These are phyloP conservation scores for Encarsia formosa DNA, from an alignment of 2,888 invertebrate genomes.

Conservation along the genomic window DNA sequence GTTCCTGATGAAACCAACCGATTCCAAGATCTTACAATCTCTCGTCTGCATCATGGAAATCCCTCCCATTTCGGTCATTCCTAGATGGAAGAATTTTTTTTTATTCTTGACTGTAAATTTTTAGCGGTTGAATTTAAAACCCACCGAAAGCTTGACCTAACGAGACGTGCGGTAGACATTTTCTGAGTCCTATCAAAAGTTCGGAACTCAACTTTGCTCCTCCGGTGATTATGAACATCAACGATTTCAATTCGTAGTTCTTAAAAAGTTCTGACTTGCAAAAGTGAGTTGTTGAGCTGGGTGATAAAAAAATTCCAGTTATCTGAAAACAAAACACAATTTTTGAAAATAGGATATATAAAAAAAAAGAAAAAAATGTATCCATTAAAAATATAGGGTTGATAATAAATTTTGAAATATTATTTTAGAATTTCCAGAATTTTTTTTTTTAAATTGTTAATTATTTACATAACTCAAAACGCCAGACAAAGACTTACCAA, in stretches of 20 bases:
- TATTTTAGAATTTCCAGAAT: too few species aligned
- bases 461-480: too few species aligned
- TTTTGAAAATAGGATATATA: too few species aligned
- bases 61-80: slow-evolving; percentile 39
- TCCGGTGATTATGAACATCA: slow-evolving; percentile 31
- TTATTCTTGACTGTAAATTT: neutral
- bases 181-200: slow-evolving; percentile 21
- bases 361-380: too few species aligned
- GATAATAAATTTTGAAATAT: too few species aligned
- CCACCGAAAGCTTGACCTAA: slow-evolving; percentile 35
- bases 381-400: too few species aligned
- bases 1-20: slow-evolving; percentile 31
- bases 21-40: slow-evolving; percentile 29
- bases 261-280: slow-evolving; percentile 30
- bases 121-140: neutral
- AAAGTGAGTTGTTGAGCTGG: slow-evolving; percentile 32
- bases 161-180: neutral
- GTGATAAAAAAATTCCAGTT: too few species aligned
- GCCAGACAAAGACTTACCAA: too few species aligned
- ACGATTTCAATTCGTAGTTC: slow-evolving; percentile 32
- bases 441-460: too few species aligned
- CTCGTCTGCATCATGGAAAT: slow-evolving; percentile 18
- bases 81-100: slow-evolving; percentile 27
- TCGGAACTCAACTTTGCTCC: slow-evolving; percentile 34
- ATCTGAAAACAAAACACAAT: too few species aligned